Evolutionary conservation across 1,140 invertebrate genomes (phyloP), one percentile per base, ranked within the genome.

Genomic region (Liolophura sinensis): DNA sequence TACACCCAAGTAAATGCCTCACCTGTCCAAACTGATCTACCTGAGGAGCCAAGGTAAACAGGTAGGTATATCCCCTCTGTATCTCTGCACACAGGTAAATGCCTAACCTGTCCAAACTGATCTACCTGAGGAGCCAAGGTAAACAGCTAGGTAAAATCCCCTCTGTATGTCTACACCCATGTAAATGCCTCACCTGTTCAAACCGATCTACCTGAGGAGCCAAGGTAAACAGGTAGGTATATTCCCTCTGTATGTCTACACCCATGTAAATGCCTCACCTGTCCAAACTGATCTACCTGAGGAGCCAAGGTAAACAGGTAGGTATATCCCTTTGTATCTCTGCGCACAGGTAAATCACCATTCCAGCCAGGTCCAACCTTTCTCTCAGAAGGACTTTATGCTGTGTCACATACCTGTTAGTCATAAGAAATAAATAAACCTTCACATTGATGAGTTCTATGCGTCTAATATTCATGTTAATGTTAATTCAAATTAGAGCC

Each of bases 181-280:
- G 25, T 57, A 55, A 60, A 31, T 20, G 11, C 27, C 65, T 68
- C 60, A 77, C 75, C 65, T 69, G 57, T 47, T 68, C 71, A 18
- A 68, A 60, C n/a, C 52, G 25, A 56, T 74, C 66, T 15, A 69
- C 31, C 25, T 54, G 22, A 7, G 65, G 71, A 14, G 65, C 68
- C n/a, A 79, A 64, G 24, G 76, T 71, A 47, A 78, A 73, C 57
- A 79, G 61, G 58, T 78, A 77, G 11, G 57, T 31, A 49, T 75
- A 78, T 20, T 71, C 73, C n/a, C 69, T 68, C 25, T 54, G 60
- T 15, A 81, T 73, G 56, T 78, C 73, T 5, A 46, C 48, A 69
- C 73, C 75, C 15, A 81, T 63, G n/a, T 40, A 40, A 40, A 40
- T 40, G 31, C 9, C 31, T 40, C 31, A 40, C 9, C 31, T 5